Conservation (phyloP, 1,140 invertebrate species). For the Cherax quadricarinatus region DNA sequence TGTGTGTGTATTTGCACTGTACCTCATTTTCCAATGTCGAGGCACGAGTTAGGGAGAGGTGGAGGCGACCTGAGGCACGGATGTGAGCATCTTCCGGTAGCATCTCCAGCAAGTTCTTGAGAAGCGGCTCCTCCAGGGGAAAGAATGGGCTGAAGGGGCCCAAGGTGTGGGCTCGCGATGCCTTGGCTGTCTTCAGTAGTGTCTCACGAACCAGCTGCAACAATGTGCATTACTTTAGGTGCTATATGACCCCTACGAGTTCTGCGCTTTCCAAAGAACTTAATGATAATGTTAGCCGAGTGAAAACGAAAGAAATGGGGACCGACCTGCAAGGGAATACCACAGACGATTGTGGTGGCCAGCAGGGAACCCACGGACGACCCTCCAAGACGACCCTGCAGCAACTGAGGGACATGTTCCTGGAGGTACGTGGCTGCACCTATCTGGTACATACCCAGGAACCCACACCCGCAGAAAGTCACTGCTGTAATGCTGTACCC, state of each 20-base stretch:
- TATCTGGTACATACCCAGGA: conserved; percentile 53
- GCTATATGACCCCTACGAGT: too few species aligned
- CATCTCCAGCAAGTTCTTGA: conserved; percentile 31
- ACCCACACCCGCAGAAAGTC: conserved; percentile 65
- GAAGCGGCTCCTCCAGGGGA: conserved; percentile 48
- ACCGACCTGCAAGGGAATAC: conserved; percentile 49
- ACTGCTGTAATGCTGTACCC: conserved; percentile 36
- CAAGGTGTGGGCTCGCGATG: conserved; percentile 25
- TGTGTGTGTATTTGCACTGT: background rate
- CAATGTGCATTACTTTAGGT: too few species aligned
- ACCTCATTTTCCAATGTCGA: conserved; percentile 53
- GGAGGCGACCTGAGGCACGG: conserved; percentile 46
- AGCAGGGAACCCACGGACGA: conserved; percentile 58
- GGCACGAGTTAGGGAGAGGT: conserved; percentile 53
- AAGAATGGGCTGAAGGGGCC: conserved; percentile 49
- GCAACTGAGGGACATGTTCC: conserved; percentile 17
- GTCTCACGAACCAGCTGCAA: conserved; percentile 26
- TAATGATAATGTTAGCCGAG: too few species aligned
- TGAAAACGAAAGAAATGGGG: too few species aligned
- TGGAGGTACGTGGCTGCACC: conserved; percentile 50
- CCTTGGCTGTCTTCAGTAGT: conserved; percentile 42
- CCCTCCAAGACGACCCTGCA: conserved; percentile 37
- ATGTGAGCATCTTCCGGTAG: conserved; percentile 58
- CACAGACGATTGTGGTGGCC: conserved; percentile 47
- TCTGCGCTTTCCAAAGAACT: too few species aligned